Conservation (phyloP, 2,797 vertebrate species). For the Takifugu rubripes region DNA sequence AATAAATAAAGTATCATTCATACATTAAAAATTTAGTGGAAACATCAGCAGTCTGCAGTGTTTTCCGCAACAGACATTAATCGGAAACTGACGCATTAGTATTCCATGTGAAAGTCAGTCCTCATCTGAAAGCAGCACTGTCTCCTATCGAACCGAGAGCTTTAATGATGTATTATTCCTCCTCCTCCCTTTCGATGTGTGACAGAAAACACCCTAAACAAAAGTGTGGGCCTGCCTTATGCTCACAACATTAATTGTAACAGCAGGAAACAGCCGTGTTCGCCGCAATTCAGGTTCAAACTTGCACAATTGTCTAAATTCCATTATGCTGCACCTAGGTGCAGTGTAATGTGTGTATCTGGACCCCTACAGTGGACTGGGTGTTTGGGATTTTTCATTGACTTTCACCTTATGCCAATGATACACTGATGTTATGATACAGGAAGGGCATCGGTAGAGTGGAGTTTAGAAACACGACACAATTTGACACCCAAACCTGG, state of each 20-base stretch:
- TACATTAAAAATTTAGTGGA: conserved; percentile 20
- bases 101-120: conserved; percentile 39
- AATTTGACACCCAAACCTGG: conserved; percentile 35
- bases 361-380: no score
- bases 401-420: conserved; percentile 2
- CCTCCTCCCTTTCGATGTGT: conserved; percentile 25
- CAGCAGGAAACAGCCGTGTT: conserved; percentile 34
- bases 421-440: conserved; percentile 7
- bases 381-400: not conserved
- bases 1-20: conserved; percentile 1
- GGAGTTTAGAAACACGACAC: conserved; percentile 17
- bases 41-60: conserved; percentile 5
- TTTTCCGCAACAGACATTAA: conserved; percentile 12
- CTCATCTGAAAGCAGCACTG: conserved; percentile 34
- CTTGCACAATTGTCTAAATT: conserved; percentile 36
- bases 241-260: conserved; percentile 44
- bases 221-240: conserved; percentile 20
- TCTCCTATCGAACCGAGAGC: conserved; percentile 37
- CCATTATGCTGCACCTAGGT: conserved; percentile 30
- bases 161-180: conserved; percentile 51
- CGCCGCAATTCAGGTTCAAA: conserved; percentile 29
- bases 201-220: conserved; percentile 51
- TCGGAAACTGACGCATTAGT: conserved; percentile 33
- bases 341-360: conserved; percentile 6
- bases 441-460: not conserved